Base-by-base conservation (phyloP, 2,113 vertebrate species). In the Thamnophis sirtalis region DNA sequence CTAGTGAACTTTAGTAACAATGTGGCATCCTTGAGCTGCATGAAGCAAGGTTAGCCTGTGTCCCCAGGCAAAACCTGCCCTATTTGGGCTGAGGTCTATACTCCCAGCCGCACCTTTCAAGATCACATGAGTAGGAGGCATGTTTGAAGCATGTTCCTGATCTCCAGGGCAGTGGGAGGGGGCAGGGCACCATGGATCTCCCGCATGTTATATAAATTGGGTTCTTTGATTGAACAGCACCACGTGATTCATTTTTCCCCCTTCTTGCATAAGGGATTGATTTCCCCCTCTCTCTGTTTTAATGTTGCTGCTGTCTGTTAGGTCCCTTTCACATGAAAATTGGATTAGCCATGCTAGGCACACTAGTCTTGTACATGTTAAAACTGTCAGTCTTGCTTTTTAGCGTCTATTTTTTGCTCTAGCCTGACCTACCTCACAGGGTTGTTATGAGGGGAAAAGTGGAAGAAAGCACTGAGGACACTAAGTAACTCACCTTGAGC, bases 241-340 rank as follows among this genome's bases (percentile, higher is more conserved):
- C 55, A 89, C 86, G 54, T 92, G 88, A 60, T 51, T 33, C 24
- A 80, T 50, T 19, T 4, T 0, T 28, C 48, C 26, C 28, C 49
- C 88, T 43, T 48, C 21, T 85, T 38, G 87, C 54, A 15, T 86
- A 92, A 80, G 89, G 89, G 5, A 89, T 92, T 92, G 87, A 85
- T 60, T 56, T 8, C 3, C 0, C 55, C 60, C 4, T 5, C 9
- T n/a, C n/a, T 68, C 21, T 22, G 24, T 22, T 50, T n/a, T 84
- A 53, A 5, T 56, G 26, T 49, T 38, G 56, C 50, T 22, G 28
- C 53, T 58, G 19, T 7, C 49, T 53, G 49, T 63, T 91, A 60
- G 15, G 54, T 86, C 38, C 22, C 33, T 88, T 48, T 50, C 22
- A 91, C 58, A 60, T 49, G 28, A 17, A n/a, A 53, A 24, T 55